A percentile compares a stretch with the other conserved stretches of the same genome.
Evolutionary conservation across 1,140 invertebrate genomes (phyloP).

Genomic region (Thalassaphorura encarpata): DNA sequence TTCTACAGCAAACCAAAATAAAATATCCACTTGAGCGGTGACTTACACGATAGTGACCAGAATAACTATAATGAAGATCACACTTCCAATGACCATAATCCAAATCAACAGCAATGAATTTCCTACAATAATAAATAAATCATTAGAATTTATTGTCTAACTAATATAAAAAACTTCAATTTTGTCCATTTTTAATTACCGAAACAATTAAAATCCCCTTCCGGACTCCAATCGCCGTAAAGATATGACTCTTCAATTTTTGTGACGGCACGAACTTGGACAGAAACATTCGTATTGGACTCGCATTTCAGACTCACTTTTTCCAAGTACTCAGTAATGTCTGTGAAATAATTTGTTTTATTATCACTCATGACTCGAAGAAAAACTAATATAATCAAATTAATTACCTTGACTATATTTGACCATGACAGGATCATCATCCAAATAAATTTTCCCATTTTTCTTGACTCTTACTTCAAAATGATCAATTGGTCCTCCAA

Average conservation of each 20-base stretch:
- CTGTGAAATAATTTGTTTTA: conserved; percentile 4
- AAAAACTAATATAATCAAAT: not conserved
- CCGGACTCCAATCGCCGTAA: conserved; percentile 25
- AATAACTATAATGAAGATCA: conserved; percentile 2
- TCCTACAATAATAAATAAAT: conserved; percentile 11
- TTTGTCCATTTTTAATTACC: conserved; percentile 5
- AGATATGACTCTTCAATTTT: conserved; percentile 2
- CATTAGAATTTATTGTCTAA: not conserved
- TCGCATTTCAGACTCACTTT: conserved; percentile 17
- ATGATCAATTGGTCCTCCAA: conserved; percentile 15
- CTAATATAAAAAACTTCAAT: not conserved
- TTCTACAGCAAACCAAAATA: not conserved
- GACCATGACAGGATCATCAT: not conserved
- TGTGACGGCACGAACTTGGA: conserved; percentile 24
- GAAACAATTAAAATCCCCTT: conserved; percentile 18
- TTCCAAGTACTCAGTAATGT: conserved; percentile 1
- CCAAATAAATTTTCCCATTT: conserved; percentile 10
- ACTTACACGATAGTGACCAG: conserved; percentile 5
- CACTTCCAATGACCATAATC: conserved; percentile 8
- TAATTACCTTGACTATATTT: not conserved
- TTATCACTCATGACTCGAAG: not conserved
- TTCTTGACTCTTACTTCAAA: conserved; percentile 16
- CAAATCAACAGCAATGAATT: conserved; percentile 15
- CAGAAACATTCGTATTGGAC: conserved; percentile 22
- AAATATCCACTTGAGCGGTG: not conserved